Conservation (phyloP, 2,888 invertebrate species). For the Eupelmus urozonus region DNA sequence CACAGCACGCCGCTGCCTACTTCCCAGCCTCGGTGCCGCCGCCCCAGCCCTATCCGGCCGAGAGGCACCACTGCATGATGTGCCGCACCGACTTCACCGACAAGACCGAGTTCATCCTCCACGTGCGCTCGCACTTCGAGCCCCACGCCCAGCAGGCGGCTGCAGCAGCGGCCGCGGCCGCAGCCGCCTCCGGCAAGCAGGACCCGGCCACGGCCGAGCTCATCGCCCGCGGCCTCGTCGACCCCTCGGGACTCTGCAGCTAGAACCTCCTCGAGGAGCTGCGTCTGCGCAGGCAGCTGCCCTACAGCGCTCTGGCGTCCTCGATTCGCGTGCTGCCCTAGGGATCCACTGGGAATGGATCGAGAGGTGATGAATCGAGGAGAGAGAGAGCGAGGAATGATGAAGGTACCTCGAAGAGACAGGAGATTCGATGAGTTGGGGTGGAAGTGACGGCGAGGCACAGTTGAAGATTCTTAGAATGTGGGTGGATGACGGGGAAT, state of each 20-base stretch:
- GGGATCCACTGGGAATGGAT: neutral
- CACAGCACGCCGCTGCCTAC: conserved; percentile 76
- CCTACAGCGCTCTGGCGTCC: conserved; percentile 23
- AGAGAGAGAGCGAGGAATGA: no score
- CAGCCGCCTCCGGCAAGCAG: conserved; percentile 69
- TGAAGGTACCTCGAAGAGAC: no score
- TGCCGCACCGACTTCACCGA: conserved; percentile 83
- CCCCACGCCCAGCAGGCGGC: conserved; percentile 67
- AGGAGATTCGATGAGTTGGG: neutral
- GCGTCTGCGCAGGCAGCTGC: conserved; percentile 26
- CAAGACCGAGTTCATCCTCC: conserved; percentile 85
- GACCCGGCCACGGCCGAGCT: conserved; percentile 74
- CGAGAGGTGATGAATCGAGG: neutral
- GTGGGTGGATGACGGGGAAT: no score
- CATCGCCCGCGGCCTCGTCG: conserved; percentile 75
- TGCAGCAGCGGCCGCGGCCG: conserved; percentile 63
- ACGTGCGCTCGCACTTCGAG: conserved; percentile 83
- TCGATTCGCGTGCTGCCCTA: conserved; percentile 51
- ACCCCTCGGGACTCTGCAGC: conserved; percentile 75
- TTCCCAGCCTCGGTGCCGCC: conserved; percentile 74
- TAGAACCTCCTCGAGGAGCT: conserved; percentile 66
- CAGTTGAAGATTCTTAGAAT: no score
- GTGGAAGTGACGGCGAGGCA: neutral
- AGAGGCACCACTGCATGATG: conserved; percentile 81
- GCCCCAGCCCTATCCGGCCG: conserved; percentile 71